Base-by-base conservation (phyloP, 2,797 vertebrate genomes). In the Coluber constrictor region DNA sequence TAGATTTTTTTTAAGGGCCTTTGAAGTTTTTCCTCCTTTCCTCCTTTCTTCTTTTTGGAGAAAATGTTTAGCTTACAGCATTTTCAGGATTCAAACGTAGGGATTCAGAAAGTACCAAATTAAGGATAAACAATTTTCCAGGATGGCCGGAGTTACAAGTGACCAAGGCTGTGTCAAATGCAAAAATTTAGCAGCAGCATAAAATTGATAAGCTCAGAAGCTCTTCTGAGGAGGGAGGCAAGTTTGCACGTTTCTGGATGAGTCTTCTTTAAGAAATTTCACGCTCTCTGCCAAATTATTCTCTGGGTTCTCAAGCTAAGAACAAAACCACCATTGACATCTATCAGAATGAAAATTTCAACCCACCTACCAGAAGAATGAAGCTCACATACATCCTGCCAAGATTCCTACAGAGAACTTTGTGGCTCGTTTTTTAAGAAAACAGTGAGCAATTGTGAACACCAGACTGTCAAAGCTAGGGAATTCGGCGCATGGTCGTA, bases 401-500 rank as follows among this genome's bases (percentile, higher is more conserved):
- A 87, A 87, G 57, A 94, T 94, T 94, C 92, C 90, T 91, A 47
- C n/a, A 54, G 94, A 95, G 94, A 96, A 95, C 88, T 86, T 29
- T 93, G 89, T 18, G 93, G 94, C 16, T 66, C 95, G 93, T 96
- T 94, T 90, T 83, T 92, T 59, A 86, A 93, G 90, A 93, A 90
- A 93, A 96, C 94, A 97, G 96, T 6, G 93, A 37, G 61, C 57
- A 94, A 94, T 12, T 96, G 94, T 91, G 88, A 90, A 88, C 91
- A 91, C 4, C 18, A 79, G 92, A 61, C 10, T 29, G 61, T 51
- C 2, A 93, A 95, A 93, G 29, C 3, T 66, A 91, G 92, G 90
- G 74, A 93, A 86, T 27, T 29, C 1, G 32, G 60, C 74, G 37
- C 74, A 32, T 90, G 32, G 89, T 43, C 92, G 43, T 56, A 43